Conservation (phyloP, 2,797 vertebrate species). For the Rhinatrema bivittatum region DNA sequence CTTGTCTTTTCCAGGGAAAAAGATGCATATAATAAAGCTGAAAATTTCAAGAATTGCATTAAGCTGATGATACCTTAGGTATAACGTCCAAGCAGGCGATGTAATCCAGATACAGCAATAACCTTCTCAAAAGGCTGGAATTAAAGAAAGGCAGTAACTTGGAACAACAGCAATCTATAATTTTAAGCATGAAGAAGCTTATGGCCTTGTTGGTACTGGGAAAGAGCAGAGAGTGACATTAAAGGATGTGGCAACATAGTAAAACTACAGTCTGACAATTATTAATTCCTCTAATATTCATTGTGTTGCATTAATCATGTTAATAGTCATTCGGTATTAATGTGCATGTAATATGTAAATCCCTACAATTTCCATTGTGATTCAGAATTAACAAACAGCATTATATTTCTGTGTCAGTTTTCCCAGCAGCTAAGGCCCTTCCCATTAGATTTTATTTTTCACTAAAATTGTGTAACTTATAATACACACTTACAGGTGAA, state of each 20-base stretch:
- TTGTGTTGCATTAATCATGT: slow-evolving; percentile 29
- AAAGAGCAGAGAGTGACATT: background rate
- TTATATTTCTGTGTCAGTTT: slow-evolving; percentile 16
- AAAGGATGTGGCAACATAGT: background rate
- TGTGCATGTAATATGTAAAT: slow-evolving; percentile 31
- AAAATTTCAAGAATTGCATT: background rate
- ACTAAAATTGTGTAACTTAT: too few species aligned
- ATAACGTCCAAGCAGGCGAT: background rate
- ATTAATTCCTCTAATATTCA: slow-evolving; percentile 22
- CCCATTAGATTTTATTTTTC: slow-evolving; percentile 12
- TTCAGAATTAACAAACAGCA: slow-evolving; percentile 8
- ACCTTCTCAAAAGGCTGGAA: background rate
- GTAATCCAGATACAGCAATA: background rate
- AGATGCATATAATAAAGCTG: too few species aligned
- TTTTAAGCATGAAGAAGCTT: too few species aligned
- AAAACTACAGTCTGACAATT: slow-evolving; percentile 13
- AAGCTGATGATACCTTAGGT: background rate
- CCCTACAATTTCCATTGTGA: slow-evolving; percentile 22
- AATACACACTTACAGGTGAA: too few species aligned
- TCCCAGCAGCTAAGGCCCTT: slow-evolving; percentile 1
- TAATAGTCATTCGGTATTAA: slow-evolving; percentile 29
- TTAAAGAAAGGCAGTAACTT: background rate
- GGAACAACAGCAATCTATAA: background rate
- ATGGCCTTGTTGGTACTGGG: background rate
- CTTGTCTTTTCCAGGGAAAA: too few species aligned